A percentile compares a stretch with the other conserved stretches of the same genome.
Conservation (phyloP, 2,888 invertebrate genomes). For the Drosophila longiperda region DNA sequence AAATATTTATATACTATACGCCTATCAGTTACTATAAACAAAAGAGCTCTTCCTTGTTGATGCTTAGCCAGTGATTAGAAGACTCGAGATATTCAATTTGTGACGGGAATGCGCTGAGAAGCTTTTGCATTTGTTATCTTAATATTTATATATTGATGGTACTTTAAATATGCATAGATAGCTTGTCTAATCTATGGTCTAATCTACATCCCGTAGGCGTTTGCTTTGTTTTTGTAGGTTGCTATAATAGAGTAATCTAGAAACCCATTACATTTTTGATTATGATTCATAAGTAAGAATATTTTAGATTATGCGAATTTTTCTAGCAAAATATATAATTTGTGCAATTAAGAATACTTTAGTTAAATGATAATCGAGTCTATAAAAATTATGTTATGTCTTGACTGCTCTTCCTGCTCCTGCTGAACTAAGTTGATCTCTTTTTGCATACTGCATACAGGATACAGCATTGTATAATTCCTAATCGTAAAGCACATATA, state of each 20-base stretch:
- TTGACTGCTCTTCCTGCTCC: neutral
- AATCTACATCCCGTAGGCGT: conserved; percentile 4
- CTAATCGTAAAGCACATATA: too few relatives aligned
- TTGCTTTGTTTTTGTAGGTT: neutral
- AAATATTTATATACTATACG: neutral
- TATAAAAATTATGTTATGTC: neutral
- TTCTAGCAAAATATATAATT: neutral
- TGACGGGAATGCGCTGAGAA: neutral
- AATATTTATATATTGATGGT: conserved; percentile 1
- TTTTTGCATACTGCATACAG: too few relatives aligned
- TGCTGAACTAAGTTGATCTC: too few relatives aligned
- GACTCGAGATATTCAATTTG: conserved; percentile 3
- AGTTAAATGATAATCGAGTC: neutral
- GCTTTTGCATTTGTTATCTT: conserved; percentile 16
- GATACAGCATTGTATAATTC: too few relatives aligned
- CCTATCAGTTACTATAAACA: conserved; percentile 1
- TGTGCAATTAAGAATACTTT: neutral
- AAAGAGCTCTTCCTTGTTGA: neutral
- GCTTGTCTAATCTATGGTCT: conserved; percentile 8
- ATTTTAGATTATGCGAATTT: neutral
- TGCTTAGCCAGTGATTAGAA: conserved; percentile 2
- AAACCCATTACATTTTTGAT: neutral
- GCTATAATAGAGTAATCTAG: neutral
- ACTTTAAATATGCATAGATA: neutral
- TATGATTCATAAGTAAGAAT: conserved; percentile 4